Conservation (phyloP, 2,888 invertebrate species). For the Caenorhabditis afra region DNA sequence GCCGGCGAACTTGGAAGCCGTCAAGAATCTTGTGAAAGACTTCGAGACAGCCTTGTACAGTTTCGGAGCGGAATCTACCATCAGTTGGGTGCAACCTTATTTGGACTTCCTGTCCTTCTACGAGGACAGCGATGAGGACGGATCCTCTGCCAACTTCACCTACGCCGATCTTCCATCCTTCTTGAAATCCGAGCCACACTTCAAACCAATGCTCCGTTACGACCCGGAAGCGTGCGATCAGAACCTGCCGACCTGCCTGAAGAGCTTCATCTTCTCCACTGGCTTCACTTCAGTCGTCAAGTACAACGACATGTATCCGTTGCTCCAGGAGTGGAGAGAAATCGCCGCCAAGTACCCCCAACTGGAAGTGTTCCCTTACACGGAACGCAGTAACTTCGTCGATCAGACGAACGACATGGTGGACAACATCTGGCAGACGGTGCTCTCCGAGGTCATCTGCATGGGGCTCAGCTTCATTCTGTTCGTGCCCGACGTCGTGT, state of each 20-base stretch:
- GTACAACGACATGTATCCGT: conserved; percentile 71
- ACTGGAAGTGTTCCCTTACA: conserved; percentile 66
- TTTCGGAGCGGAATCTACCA: conserved; percentile 68
- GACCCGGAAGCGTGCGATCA: conserved; percentile 58
- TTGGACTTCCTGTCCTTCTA: conserved; percentile 67
- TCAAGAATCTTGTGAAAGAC: conserved; percentile 48
- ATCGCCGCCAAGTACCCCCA: conserved; percentile 62
- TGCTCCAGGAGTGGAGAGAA: conserved; percentile 68
- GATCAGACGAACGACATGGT: conserved; percentile 71
- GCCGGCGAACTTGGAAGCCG: conserved; percentile 29
- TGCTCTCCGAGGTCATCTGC: conserved; percentile 70
- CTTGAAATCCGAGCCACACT: conserved; percentile 54
- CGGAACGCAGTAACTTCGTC: conserved; percentile 70
- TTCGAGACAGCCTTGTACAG: conserved; percentile 54
- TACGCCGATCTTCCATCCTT: conserved; percentile 62
- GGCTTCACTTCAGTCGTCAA: conserved; percentile 71
- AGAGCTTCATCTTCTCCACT: conserved; percentile 71
- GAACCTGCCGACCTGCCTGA: conserved; percentile 66
- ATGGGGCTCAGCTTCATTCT: conserved; percentile 71
- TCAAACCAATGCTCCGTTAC: conserved; percentile 52
- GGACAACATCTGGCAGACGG: conserved; percentile 70
- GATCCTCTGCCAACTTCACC: conserved; percentile 30
- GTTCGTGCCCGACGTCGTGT: conserved; percentile 69
- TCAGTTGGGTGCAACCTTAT: conserved; percentile 67
- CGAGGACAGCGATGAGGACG: conserved; percentile 45